These are phyloP conservation scores for Podarcis siculus DNA, from an alignment of 2,797 vertebrate genomes.

Conservation along the genomic window DNA sequence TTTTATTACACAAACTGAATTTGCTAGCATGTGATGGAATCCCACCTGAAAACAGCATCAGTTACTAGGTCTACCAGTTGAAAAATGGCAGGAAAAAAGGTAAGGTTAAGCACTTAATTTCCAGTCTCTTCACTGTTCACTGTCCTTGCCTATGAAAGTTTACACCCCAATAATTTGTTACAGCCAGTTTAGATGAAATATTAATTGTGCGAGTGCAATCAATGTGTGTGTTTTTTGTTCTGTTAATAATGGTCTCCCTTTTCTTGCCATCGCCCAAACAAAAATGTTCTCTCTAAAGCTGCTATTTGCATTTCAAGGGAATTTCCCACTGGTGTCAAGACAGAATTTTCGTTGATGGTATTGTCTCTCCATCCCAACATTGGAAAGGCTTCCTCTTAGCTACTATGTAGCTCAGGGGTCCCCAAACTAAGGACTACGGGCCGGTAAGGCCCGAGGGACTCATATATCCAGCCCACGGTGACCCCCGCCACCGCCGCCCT, in stretches of 20 bases:
- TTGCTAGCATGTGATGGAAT: too few relatives aligned
- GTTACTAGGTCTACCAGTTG: not conserved
- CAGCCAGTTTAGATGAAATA: not conserved
- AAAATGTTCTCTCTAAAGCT: too few relatives aligned
- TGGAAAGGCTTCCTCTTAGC: not conserved
- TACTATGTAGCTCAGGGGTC: not conserved
- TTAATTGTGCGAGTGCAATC: not conserved
- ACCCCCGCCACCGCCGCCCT: too few relatives aligned
- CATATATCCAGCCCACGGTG: accelerated
- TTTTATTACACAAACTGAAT: too few relatives aligned
- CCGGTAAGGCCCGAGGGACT: too few relatives aligned
- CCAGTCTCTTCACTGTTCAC: not conserved
- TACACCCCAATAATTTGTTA: not conserved
- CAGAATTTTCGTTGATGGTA: too few relatives aligned
- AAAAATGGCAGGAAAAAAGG: not conserved
- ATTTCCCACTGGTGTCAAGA: too few relatives aligned
- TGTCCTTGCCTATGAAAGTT: not conserved
- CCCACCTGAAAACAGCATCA: too few relatives aligned
- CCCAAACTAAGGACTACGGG: too few relatives aligned
- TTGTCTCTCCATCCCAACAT: not conserved
- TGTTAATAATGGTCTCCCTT: not conserved
- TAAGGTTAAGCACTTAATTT: not conserved
- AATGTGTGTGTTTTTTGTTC: not conserved
- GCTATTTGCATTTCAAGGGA: too few relatives aligned
- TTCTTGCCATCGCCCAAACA: too few relatives aligned